A percentile compares a stretch with the other conserved stretches of the same genome.
Evolutionary conservation across 2,888 invertebrate species (phyloP).

Genomic region (Gasteruption jaculator): DNA sequence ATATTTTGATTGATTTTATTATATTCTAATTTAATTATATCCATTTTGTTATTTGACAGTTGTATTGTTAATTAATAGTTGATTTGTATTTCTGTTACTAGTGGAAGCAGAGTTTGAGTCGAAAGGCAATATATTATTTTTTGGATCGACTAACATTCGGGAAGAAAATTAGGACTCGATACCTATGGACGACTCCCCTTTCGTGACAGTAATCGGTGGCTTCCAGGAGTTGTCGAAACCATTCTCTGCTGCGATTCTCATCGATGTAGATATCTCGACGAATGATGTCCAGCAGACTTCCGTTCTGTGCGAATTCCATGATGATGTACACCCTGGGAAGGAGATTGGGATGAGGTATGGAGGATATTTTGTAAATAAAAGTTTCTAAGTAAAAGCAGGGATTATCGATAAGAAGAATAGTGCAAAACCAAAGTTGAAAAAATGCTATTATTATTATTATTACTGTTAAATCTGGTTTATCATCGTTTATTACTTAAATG

Average conservation of each 20-base stretch:
- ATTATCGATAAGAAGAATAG: not conserved
- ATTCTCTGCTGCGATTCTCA: slow-evolving; percentile 63
- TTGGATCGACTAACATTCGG: no score
- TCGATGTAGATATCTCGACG: slow-evolving; percentile 69
- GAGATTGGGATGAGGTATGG: not conserved
- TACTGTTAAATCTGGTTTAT: no score
- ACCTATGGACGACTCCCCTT: slow-evolving; percentile 77
- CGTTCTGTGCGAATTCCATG: slow-evolving; percentile 80
- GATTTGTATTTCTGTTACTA: no score
- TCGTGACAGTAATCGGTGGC: slow-evolving; percentile 77
- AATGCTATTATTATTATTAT: not conserved
- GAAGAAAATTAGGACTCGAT: no score
- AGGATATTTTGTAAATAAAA: not conserved
- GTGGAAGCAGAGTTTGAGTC: no score
- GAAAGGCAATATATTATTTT: no score
- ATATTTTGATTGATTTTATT: no score
- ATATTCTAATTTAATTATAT: no score
- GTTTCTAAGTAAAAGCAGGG: slow-evolving; percentile 9
- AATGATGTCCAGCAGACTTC: slow-evolving; percentile 73
- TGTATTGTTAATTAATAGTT: not conserved
- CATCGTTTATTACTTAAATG: not conserved
- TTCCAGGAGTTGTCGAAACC: slow-evolving; percentile 70
- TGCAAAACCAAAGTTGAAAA: not conserved
- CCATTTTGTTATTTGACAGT: no score
- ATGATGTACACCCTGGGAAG: slow-evolving; percentile 70